A percentile compares a stretch with the other conserved stretches of the same genome.
Conservation (phyloP, 1,140 invertebrate species). For the Ceratina calcarata region DNA sequence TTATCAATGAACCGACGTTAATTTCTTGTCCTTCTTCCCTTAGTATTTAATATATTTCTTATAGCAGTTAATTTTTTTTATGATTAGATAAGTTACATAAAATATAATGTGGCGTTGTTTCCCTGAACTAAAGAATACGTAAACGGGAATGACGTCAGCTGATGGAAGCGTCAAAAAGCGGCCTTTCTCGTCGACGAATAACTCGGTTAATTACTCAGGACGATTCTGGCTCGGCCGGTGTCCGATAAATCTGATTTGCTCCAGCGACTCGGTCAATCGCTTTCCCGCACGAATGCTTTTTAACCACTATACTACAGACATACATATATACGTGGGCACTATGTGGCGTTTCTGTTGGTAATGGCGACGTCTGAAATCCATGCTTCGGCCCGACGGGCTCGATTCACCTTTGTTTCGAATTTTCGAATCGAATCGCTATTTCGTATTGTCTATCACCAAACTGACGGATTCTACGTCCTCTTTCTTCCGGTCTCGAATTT, state of each 20-base stretch:
- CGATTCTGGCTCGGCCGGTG: slow-evolving; percentile 26
- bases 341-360: not conserved
- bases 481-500: too few species aligned
- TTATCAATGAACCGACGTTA: too few species aligned
- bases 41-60: too few species aligned
- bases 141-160: not conserved
- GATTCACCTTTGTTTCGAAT: slow-evolving; percentile 13
- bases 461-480: too few species aligned
- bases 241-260: slow-evolving; percentile 53
- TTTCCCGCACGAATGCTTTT: slow-evolving; percentile 56
- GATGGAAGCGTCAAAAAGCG: not conserved
- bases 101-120: too few species aligned
- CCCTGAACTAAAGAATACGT: not conserved
- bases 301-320: not conserved
- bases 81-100: too few species aligned
- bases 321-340: too few species aligned
- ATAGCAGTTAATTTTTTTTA: too few species aligned
- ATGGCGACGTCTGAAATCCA: not conserved
- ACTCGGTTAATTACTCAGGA: slow-evolving; percentile 52
- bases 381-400: not conserved
- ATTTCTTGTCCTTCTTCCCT: too few species aligned
- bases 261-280: slow-evolving; percentile 53
- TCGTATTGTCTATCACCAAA: not conserved
- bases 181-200: slow-evolving; percentile 32
- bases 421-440: slow-evolving; percentile 3